Percentiles rank a stretch among this genome's conserved stretches.
Conservation (phyloP, 2,888 invertebrate genomes). For the Ferrisia virgata region DNA sequence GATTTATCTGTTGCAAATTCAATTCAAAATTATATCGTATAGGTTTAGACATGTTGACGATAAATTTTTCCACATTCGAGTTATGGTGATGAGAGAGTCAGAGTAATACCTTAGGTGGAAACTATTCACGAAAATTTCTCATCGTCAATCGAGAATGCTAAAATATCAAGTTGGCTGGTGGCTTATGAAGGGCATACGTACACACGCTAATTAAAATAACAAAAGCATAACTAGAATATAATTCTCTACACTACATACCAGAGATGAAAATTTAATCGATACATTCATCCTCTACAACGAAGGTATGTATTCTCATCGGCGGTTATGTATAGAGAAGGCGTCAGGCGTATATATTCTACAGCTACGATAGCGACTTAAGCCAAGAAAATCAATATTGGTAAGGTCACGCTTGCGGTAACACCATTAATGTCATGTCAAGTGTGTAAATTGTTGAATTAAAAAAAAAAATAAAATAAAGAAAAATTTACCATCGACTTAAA, state of each 20-base stretch:
- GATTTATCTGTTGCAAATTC: no score
- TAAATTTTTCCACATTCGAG: no score
- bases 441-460: not conserved
- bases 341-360: not conserved
- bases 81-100: no score
- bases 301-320: not conserved
- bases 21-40: no score
- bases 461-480: no score
- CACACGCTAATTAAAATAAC: not conserved
- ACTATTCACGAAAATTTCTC: no score
- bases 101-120: no score
- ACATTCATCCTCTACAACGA: not conserved
- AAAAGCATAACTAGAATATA: no score
- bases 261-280: slow-evolving; percentile 9
- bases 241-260: no score
- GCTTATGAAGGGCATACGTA: not conserved
- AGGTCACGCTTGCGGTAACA: slow-evolving; percentile 5
- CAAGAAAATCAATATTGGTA: slow-evolving; percentile 33
- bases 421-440: not conserved
- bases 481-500: no score
- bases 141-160: not conserved
- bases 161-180: no score
- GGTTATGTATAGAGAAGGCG: not conserved
- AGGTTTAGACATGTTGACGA: no score
- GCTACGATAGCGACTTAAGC: not conserved